phyloP scores from a whole-genome alignment of 2,888 invertebrate species.

The Callinectes sapidus region DNA sequence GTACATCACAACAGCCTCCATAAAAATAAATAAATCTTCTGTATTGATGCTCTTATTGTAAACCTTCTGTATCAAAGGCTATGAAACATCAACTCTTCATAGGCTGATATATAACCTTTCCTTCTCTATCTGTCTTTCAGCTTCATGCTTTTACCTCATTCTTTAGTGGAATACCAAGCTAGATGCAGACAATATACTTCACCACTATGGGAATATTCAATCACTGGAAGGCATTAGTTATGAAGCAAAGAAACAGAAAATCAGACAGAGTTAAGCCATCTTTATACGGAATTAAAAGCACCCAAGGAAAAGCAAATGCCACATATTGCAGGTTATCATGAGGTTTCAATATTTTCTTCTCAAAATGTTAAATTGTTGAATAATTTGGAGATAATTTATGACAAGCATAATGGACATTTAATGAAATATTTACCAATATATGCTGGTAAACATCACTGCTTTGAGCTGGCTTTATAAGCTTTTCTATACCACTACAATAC shows the following conservation, averaged over 20 bases:
- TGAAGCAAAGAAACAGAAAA: not conserved
- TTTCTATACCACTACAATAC: not conserved
- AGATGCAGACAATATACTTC: not conserved
- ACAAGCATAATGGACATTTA: too few species aligned
- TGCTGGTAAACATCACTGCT: too few species aligned
- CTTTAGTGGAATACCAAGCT: not conserved
- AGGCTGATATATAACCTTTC: not conserved
- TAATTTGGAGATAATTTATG: too few species aligned
- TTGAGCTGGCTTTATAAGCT: not conserved
- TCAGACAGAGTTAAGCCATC: not conserved
- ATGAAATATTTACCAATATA: too few species aligned
- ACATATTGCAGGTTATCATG: not conserved
- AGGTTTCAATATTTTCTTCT: not conserved
- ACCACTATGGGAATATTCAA: not conserved
- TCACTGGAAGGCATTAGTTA: not conserved
- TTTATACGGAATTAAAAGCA: not conserved
- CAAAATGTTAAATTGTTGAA: not conserved
- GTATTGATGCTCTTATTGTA: not conserved
- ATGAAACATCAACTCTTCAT: not conserved
- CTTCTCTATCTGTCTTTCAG: not conserved
- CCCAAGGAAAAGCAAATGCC: not conserved
- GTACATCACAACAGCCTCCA: not conserved
- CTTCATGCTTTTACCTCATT: not conserved
- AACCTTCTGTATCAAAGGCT: not conserved
- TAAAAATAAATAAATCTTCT: not conserved